These are phyloP conservation scores for Ennomos fuscantarius DNA, from an alignment of 2,888 invertebrate species.

Conservation along the genomic window DNA sequence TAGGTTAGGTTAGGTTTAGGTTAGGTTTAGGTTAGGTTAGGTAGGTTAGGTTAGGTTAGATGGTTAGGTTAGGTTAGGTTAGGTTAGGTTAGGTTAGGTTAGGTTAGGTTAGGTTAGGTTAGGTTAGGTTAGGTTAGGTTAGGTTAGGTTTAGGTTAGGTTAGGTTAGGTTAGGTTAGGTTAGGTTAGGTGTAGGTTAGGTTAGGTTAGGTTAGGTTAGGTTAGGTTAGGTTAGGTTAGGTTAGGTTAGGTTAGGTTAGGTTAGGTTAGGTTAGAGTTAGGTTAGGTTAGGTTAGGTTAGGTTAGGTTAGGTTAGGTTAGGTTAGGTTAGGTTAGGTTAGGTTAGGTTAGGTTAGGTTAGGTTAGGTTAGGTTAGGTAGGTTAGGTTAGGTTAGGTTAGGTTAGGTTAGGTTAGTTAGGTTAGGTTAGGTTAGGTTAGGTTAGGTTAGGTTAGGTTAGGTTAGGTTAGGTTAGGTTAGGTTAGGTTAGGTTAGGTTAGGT, in stretches of 20 bases:
- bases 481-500: slow-evolving; percentile 14
- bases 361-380: slow-evolving; percentile 26
- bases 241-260: slow-evolving; percentile 24
- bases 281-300: slow-evolving; percentile 33
- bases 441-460: slow-evolving; percentile 1
- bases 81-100: slow-evolving; percentile 26
- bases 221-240: slow-evolving; percentile 22
- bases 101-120: slow-evolving; percentile 24
- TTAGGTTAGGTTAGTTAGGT: slow-evolving; percentile 18
- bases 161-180: slow-evolving; percentile 16
- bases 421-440: slow-evolving; percentile 3
- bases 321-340: slow-evolving; percentile 32
- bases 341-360: slow-evolving; percentile 32
- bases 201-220: slow-evolving; percentile 23
- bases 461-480: slow-evolving; percentile 11
- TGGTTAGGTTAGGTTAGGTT: slow-evolving; percentile 33
- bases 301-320: slow-evolving; percentile 35
- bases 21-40: slow-evolving; percentile 39
- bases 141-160: slow-evolving; percentile 24
- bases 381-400: slow-evolving; percentile 23
- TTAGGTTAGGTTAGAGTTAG: slow-evolving; percentile 19
- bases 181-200: slow-evolving; percentile 8
- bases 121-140: slow-evolving; percentile 27
- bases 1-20: slow-evolving; percentile 30
- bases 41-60: slow-evolving; percentile 40